Percentiles rank a stretch among this genome's conserved stretches.
Evolutionary conservation across 1,140 invertebrate species (phyloP).

Genomic region (Pygmarrhopalites habei): DNA sequence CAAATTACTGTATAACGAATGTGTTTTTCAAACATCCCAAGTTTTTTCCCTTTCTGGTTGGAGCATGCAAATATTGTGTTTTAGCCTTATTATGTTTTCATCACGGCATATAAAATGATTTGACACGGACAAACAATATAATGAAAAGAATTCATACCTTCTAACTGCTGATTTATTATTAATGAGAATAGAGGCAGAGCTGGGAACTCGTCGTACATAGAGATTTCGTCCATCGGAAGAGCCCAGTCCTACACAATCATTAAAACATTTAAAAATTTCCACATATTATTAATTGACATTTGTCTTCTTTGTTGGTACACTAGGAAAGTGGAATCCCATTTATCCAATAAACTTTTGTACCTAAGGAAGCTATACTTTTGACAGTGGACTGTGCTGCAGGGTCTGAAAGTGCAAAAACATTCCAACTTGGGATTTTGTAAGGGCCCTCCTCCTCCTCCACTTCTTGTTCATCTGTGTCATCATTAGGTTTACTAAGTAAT

Average conservation of each 20-base stretch:
- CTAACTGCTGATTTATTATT: slow-evolving; percentile 46
- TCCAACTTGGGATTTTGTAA: slow-evolving; percentile 24
- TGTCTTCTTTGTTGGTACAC: too few species aligned
- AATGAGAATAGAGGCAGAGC: slow-evolving; percentile 69
- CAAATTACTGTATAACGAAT: too few species aligned
- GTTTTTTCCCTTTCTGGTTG: neutral
- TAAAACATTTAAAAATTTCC: too few species aligned
- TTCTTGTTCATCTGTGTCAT: neutral
- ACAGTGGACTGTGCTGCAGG: slow-evolving; percentile 50
- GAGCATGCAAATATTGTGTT: too few species aligned
- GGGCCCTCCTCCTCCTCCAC: neutral
- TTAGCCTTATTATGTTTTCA: too few species aligned
- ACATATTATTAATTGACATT: too few species aligned
- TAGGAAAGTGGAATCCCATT: too few species aligned
- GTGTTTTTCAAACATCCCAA: neutral
- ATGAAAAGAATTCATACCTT: too few species aligned
- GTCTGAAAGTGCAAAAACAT: slow-evolving; percentile 36
- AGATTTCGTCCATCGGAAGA: slow-evolving; percentile 76
- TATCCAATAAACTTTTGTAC: too few species aligned
- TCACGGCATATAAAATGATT: too few species aligned
- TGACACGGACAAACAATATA: too few species aligned
- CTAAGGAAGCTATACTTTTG: slow-evolving; percentile 66
- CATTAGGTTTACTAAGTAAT: slow-evolving; percentile 1
- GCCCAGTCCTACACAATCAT: too few species aligned
- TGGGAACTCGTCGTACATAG: slow-evolving; percentile 69